A percentile compares a stretch with the other conserved stretches of the same genome.
phyloP scores from a whole-genome alignment of 2,888 invertebrate genomes.

The Coremacera marginata region DNA sequence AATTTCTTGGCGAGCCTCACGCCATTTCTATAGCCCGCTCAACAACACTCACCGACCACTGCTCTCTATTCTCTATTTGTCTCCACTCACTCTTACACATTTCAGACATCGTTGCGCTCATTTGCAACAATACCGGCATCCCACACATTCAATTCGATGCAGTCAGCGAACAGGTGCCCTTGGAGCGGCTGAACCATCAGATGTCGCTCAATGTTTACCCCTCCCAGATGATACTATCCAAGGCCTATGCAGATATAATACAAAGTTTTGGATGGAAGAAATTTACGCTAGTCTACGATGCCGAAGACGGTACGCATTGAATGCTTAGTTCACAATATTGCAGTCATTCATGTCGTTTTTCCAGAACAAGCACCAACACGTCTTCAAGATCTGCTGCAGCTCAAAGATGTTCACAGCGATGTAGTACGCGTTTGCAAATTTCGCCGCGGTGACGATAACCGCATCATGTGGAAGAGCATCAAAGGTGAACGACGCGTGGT shows the following conservation, averaged over 20 bases:
- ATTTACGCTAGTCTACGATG: conserved; percentile 87
- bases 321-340: not conserved
- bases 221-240: conserved; percentile 74
- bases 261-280: conserved; percentile 80
- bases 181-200: conserved; percentile 69
- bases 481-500: conserved; percentile 78
- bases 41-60: not conserved
- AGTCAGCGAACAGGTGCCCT: conserved; percentile 69
- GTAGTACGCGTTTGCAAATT: conserved; percentile 79
- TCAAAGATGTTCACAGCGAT: conserved; percentile 76
- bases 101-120: conserved; percentile 69
- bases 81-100: not conserved
- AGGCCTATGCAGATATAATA: conserved; percentile 81
- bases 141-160: conserved; percentile 76
- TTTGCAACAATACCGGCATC: conserved; percentile 76
- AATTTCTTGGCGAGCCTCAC: not conserved
- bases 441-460: conserved; percentile 63
- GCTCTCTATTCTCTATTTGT: not conserved
- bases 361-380: conserved; percentile 74
- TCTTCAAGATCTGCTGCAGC: conserved; percentile 83
- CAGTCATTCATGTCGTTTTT: not conserved
- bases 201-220: conserved; percentile 81
- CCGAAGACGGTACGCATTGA: conserved; percentile 76
- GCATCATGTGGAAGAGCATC: conserved; percentile 65
- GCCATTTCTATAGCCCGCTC: not conserved